Percentiles rank a stretch among this genome's conserved stretches.
Conservation (phyloP, 2,113 vertebrate genomes). For the Mesoclemmys tuberculata region DNA sequence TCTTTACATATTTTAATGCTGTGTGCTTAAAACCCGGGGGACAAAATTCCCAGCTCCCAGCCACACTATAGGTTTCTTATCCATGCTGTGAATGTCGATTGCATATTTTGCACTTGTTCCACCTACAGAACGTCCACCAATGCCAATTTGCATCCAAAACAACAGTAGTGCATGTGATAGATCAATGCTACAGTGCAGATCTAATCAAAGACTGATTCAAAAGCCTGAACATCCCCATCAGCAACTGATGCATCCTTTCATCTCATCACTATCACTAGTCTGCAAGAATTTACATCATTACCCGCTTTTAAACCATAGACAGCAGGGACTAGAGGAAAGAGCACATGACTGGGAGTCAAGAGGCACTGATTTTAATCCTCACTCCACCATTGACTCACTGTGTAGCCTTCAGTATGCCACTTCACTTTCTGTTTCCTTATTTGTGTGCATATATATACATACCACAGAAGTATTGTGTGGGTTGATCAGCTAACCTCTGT, state of each 20-base stretch:
- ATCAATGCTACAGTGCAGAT: not conserved
- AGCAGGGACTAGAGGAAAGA: not conserved
- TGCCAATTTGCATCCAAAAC: not conserved
- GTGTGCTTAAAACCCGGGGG: not conserved
- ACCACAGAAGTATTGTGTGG: not conserved
- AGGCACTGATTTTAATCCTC: not conserved
- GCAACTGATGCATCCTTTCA: not conserved
- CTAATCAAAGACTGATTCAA: not conserved
- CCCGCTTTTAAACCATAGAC: not conserved
- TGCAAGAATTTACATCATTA: not conserved
- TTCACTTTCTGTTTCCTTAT: not conserved
- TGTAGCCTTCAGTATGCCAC: too few species aligned
- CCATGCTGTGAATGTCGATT: not conserved
- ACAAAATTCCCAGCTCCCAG: not conserved
- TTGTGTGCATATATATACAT: not conserved
- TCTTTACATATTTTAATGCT: not conserved
- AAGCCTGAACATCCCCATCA: not conserved
- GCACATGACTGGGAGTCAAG: not conserved
- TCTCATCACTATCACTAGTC: not conserved
- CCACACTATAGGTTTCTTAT: not conserved
- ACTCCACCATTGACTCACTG: not conserved
- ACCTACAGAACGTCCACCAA: accelerated
- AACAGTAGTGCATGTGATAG: accelerated
- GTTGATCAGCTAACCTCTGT: not conserved
- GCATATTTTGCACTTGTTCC: accelerated